A percentile compares a stretch with the other conserved stretches of the same genome.
These are phyloP conservation scores for Leptinotarsa undecemlineata DNA, from an alignment of 1,140 invertebrate species.

Conservation along the genomic window DNA sequence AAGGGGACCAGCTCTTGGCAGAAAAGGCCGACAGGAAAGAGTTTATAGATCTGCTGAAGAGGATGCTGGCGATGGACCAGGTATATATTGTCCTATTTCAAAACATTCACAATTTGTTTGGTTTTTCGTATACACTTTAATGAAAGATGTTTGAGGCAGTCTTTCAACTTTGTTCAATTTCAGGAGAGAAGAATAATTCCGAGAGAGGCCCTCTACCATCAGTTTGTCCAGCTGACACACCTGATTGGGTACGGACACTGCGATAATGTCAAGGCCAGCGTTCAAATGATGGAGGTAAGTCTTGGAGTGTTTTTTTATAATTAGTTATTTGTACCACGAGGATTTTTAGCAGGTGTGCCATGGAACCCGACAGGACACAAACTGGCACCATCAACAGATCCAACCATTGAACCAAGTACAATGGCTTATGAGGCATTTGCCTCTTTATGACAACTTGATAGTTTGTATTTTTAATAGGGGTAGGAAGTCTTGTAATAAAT, in stretches of 20 bases:
- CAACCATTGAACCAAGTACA: conserved; percentile 75
- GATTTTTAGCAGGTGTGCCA: conserved; percentile 63
- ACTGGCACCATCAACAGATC: conserved; percentile 63
- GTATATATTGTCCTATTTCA: conserved; percentile 60
- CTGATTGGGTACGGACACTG: conserved; percentile 95
- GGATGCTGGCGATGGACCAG: conserved; percentile 98
- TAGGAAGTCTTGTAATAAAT: too few relatives aligned
- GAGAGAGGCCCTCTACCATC: conserved; percentile 92
- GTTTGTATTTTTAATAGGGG: too few relatives aligned
- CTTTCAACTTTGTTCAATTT: conserved; percentile 24
- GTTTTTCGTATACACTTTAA: too few relatives aligned
- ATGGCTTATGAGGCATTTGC: conserved; percentile 65
- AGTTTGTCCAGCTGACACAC: conserved; percentile 91
- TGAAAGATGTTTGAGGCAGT: not conserved
- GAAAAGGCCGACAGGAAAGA: conserved; percentile 95
- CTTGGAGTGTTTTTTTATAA: not conserved
- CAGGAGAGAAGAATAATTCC: conserved; percentile 92
- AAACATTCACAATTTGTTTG: too few relatives aligned
- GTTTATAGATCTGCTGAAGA: conserved; percentile 95
- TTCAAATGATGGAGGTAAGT: conserved; percentile 88
- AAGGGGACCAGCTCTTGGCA: conserved; percentile 90
- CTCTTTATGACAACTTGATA: conserved; percentile 61
- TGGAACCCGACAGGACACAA: conserved; percentile 54
- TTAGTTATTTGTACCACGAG: not conserved
- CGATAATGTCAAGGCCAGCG: conserved; percentile 92